Conservation (phyloP, 2,888 invertebrate genomes). For the Dorcus parallelipipedus region DNA sequence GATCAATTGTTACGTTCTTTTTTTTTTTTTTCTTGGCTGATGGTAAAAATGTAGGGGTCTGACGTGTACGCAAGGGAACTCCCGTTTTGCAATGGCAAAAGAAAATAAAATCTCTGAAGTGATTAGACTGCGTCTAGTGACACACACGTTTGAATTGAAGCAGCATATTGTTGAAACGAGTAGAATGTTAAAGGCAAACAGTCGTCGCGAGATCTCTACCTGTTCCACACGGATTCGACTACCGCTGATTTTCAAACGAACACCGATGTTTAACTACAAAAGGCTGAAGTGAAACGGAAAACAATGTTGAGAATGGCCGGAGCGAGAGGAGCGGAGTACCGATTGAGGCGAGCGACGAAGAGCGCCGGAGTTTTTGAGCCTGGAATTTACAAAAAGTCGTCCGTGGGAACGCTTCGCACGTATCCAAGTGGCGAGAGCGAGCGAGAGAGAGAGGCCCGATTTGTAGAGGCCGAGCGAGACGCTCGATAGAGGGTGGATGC, state of each 20-base stretch:
- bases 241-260: slow-evolving; percentile 15
- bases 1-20: too few species aligned
- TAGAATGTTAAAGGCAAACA: neutral
- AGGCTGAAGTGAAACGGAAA: slow-evolving; percentile 17
- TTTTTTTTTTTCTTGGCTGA: too few species aligned
- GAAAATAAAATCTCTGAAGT: too few species aligned
- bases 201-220: slow-evolving; percentile 18
- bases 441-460: slow-evolving; percentile 13
- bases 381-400: slow-evolving; percentile 47
- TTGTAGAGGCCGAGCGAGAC: slow-evolving; percentile 6
- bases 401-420: slow-evolving; percentile 47
- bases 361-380: slow-evolving; percentile 38
- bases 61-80: too few species aligned
- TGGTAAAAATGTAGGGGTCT: too few species aligned
- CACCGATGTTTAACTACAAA: slow-evolving; percentile 17
- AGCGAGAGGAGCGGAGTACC: slow-evolving; percentile 34
- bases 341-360: slow-evolving; percentile 30
- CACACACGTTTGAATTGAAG: too few species aligned
- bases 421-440: slow-evolving; percentile 24
- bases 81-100: too few species aligned
- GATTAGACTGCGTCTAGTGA: too few species aligned
- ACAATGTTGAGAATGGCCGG: slow-evolving; percentile 42
- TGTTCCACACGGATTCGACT: slow-evolving; percentile 19
- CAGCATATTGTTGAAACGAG: too few species aligned
- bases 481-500: slow-evolving; percentile 21